Conservation (phyloP, 1,140 invertebrate genomes). For the Macrosteles quadrilineatus region DNA sequence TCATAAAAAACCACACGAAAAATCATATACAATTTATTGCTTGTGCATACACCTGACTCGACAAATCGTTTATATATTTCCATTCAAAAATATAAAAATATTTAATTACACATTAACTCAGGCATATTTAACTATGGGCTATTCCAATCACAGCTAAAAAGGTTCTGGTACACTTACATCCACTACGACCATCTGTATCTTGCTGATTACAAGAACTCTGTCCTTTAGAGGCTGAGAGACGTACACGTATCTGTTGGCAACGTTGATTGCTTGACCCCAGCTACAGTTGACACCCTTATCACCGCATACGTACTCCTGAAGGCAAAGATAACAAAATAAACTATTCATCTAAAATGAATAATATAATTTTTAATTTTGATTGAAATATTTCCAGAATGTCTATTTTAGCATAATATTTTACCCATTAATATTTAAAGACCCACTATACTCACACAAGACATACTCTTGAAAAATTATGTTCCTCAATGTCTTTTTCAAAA, state of each 20-base stretch:
- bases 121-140: too few relatives aligned
- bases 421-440: neutral
- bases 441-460: too few relatives aligned
- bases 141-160: too few relatives aligned
- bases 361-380: neutral
- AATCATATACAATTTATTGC: too few relatives aligned
- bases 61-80: too few relatives aligned
- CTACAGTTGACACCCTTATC: conserved; percentile 64
- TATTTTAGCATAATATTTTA: neutral
- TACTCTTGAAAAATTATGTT: too few relatives aligned
- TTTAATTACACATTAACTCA: too few relatives aligned
- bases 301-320: conserved; percentile 72
- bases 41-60: too few relatives aligned
- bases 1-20: too few relatives aligned
- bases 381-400: neutral
- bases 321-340: too few relatives aligned
- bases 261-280: conserved; percentile 75
- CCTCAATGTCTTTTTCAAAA: too few relatives aligned
- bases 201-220: conserved; percentile 70
- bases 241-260: conserved; percentile 73
- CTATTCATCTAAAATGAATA: neutral
- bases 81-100: too few relatives aligned
- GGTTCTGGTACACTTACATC: conserved; percentile 53
- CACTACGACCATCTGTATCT: conserved; percentile 71
- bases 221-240: conserved; percentile 72